phyloP scores from a whole-genome alignment of 2,888 invertebrate genomes.

The Polydrusus pterygomalis region DNA sequence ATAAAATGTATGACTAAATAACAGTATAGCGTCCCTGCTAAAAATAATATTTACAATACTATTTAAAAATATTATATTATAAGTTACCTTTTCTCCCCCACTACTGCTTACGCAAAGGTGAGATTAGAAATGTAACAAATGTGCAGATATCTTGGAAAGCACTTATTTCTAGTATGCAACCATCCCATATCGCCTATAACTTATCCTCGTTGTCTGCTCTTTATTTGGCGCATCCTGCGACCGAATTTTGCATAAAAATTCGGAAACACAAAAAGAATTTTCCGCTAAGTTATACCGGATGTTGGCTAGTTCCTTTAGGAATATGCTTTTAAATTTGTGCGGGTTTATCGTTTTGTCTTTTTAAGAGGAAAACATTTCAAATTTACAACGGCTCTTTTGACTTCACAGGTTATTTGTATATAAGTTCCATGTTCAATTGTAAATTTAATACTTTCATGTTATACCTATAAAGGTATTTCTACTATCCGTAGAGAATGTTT shows the following conservation, averaged over 20 bases:
- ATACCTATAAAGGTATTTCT: no score
- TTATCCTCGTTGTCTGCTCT: not conserved
- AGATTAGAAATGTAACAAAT: not conserved
- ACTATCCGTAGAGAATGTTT: no score
- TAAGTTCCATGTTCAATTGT: no score
- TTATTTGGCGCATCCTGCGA: not conserved
- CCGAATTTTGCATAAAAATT: not conserved
- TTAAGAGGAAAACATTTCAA: not conserved
- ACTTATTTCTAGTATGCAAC: not conserved
- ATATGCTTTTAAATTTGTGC: not conserved
- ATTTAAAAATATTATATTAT: not conserved
- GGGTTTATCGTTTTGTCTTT: constrained; percentile 1
- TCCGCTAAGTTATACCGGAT: not conserved
- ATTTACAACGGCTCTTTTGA: not conserved
- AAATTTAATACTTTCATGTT: not conserved
- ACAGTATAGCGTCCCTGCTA: no score
- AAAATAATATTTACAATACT: no score
- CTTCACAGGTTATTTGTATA: not conserved
- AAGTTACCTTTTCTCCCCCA: not conserved
- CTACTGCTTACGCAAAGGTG: not conserved
- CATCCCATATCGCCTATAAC: not conserved
- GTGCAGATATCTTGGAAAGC: not conserved
- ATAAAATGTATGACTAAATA: no score
- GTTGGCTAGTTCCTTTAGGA: not conserved
- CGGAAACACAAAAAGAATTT: not conserved